Evolutionary conservation across 2,113 vertebrate species (phyloP).

Genomic region (Zapornia atra): DNA sequence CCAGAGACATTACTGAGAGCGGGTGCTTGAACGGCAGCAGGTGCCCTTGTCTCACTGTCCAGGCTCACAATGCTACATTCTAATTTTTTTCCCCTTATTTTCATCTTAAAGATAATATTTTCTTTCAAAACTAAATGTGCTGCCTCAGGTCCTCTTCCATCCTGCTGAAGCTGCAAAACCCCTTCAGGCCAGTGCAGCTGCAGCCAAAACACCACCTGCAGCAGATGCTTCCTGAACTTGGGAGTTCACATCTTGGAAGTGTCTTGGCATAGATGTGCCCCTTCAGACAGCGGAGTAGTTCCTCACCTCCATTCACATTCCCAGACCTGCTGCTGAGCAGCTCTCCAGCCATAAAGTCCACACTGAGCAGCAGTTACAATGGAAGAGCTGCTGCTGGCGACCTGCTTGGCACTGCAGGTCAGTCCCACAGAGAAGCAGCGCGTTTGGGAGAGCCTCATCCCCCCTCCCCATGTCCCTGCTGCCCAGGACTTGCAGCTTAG

Average conservation of each 20-base stretch:
- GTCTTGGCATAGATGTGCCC: neutral
- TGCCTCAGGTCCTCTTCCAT: neutral
- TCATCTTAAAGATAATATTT: neutral
- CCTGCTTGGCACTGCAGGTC: neutral
- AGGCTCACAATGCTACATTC: neutral
- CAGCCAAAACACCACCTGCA: rapidly evolving
- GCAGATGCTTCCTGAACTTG: neutral
- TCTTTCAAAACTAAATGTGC: neutral
- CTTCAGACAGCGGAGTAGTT: neutral
- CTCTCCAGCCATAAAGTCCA: neutral
- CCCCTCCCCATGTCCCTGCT: rapidly evolving
- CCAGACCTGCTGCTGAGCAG: neutral
- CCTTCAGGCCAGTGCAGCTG: neutral
- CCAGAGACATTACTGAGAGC: neutral
- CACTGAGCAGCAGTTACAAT: rapidly evolving
- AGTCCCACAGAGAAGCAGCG: neutral
- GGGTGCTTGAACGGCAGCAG: rapidly evolving
- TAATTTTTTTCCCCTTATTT: neutral
- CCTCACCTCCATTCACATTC: neutral
- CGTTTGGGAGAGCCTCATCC: neutral
- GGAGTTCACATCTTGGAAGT: neutral
- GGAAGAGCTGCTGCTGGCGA: rapidly evolving
- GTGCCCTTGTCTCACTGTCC: neutral
- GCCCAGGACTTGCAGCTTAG: neutral
- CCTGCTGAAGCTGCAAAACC: neutral